Percentiles rank a stretch among this genome's conserved stretches.
These are phyloP conservation scores for Meiosimyza decipiens DNA, from an alignment of 2,888 invertebrate genomes.

Conservation along the genomic window DNA sequence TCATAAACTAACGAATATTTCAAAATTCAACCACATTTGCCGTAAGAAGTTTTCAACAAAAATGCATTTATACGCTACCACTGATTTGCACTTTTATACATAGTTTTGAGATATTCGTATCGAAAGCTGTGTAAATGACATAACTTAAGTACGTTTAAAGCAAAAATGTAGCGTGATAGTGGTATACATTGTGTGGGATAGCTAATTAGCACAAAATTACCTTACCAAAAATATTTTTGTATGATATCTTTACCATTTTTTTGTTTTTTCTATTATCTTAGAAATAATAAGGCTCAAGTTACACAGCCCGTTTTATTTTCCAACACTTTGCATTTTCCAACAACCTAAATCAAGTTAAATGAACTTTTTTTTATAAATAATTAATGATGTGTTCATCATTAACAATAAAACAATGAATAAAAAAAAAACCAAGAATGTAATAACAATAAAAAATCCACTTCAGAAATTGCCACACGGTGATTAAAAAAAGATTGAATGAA, in stretches of 20 bases:
- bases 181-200: background rate
- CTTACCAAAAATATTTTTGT: background rate
- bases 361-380: slow-evolving; percentile 1
- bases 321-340: background rate
- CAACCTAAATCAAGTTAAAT: background rate
- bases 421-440: background rate
- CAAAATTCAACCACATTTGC: background rate
- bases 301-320: background rate
- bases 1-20: slow-evolving; percentile 1
- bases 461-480: background rate
- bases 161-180: too few species aligned
- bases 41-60: background rate
- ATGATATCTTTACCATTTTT: background rate
- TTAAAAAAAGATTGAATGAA: background rate
- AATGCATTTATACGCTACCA: background rate
- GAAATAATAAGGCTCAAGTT: background rate
- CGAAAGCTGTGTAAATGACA: too few species aligned
- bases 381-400: slow-evolving; percentile 33
- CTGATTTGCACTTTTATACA: too few species aligned
- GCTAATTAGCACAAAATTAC: background rate
- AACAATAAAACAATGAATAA: background rate
- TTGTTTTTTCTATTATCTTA: too few species aligned
- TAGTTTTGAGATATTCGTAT: too few species aligned
- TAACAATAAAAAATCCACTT: slow-evolving; percentile 21
- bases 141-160: too few species aligned